phyloP scores from a whole-genome alignment of 53 echinoderm and acorn worm genomes.

The Echinometra lucunter region DNA sequence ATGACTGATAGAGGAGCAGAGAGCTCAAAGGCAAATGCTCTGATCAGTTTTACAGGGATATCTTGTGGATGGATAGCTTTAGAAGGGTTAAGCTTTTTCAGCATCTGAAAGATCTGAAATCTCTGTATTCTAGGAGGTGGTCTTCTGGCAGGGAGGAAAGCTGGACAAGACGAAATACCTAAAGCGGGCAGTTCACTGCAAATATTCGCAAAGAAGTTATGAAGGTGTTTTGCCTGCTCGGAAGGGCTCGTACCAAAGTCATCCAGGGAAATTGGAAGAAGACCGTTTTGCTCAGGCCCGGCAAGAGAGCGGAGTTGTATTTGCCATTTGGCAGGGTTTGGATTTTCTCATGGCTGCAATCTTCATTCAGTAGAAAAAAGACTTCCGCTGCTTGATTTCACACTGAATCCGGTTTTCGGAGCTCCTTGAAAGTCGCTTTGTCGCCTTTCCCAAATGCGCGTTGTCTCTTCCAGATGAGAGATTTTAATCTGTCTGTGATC shows the following conservation, averaged over 20 bases:
- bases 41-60: no score
- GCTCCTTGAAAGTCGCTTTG: background rate
- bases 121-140: background rate
- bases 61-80: background rate
- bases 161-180: background rate
- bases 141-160: background rate
- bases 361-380: background rate
- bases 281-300: background rate
- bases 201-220: background rate
- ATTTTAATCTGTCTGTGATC: background rate
- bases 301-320: background rate
- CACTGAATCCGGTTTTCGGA: background rate
- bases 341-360: background rate
- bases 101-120: background rate
- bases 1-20: background rate
- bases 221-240: background rate
- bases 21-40: background rate
- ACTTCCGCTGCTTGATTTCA: background rate
- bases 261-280: background rate
- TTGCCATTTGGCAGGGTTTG: background rate
- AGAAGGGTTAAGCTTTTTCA: background rate
- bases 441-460: background rate
- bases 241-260: background rate
- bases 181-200: background rate
- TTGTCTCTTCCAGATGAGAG: background rate